Evolutionary conservation across 2,797 vertebrate species (phyloP), one percentile per base, ranked within the genome.

Genomic region (Diplodus sargus): DNA sequence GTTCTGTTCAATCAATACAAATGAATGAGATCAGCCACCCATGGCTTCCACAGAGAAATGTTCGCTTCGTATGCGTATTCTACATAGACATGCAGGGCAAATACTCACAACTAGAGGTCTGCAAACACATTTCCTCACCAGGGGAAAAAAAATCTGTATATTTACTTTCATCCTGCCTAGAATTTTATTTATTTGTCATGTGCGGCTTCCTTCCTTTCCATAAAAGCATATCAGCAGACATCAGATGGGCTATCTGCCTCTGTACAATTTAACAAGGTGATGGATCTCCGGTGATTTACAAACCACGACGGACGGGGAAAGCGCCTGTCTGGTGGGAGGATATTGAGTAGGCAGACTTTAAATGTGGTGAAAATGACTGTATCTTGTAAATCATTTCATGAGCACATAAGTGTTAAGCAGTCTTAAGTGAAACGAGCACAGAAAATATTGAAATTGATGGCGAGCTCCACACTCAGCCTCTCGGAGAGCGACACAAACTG

Each of bases 221-320:
- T 87, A 78, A 91, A 88, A 85, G 83, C 85, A 64, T 66, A 84
- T 86, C 77, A 84, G 71, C 75, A 71, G 81, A 89, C 86, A 89
- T 89, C 85, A 85, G 78, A 88, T 84, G 70, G 78, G 48, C 72
- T 25, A 78, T 84, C 76, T 67, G 71, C 82, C 76, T 89, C 79
- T 14, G 78, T 67, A 47, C 81, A 60, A 53, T 88, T 91, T 93
- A 88, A 84, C 83, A 86, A 85, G 80, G 79, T 86, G 86, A 88
- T 81, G 74, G 80, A 82, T 89, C 86, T 78, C 83, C 42, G 73
- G 85, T 85, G 89, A 85, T 88, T 90, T 89, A 83, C 84, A 81
- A 85, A 84, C 64, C 71, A 17, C 13, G 17, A 53, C 66, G 45
- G 78, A 86, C 39, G 11, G 22, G 76, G 85, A 81, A 81, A 60